These are phyloP conservation scores for Leucophenga maculata DNA, from an alignment of 2,888 invertebrate species.

Conservation along the genomic window DNA sequence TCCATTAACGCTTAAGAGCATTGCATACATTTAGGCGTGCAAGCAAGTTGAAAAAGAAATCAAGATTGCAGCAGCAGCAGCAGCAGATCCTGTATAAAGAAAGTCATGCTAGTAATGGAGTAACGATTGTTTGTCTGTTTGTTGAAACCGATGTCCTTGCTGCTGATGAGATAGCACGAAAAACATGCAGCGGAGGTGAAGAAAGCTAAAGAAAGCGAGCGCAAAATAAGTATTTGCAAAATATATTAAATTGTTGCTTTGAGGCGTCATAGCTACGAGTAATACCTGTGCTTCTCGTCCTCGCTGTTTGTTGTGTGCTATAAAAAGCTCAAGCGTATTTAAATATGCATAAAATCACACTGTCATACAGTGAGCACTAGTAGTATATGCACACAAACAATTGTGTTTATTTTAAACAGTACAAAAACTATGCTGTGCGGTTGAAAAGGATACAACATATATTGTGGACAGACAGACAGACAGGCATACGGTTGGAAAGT, in stretches of 20 bases:
- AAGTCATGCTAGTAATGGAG: background rate
- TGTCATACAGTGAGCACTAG: background rate
- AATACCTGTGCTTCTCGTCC: background rate
- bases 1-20: conserved; percentile 34
- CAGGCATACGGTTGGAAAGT: too few species aligned
- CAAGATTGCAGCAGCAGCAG: conserved; percentile 6
- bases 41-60: conserved; percentile 9
- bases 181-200: background rate
- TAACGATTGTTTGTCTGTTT: background rate
- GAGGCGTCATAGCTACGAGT: background rate
- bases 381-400: background rate
- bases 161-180: background rate
- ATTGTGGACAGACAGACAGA: too few species aligned
- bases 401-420: conserved; percentile 1
- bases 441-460: background rate
- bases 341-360: conserved; percentile 20
- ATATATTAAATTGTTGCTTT: conserved; percentile 30
- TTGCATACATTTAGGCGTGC: conserved; percentile 31
- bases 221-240: conserved; percentile 29
- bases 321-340: conserved; percentile 15
- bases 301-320: background rate
- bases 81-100: background rate
- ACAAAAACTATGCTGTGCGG: conserved; percentile 3
- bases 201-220: background rate
- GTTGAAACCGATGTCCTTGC: background rate